Base-by-base conservation (phyloP, 2,797 vertebrate genomes). In the Sphenodon punctatus region DNA sequence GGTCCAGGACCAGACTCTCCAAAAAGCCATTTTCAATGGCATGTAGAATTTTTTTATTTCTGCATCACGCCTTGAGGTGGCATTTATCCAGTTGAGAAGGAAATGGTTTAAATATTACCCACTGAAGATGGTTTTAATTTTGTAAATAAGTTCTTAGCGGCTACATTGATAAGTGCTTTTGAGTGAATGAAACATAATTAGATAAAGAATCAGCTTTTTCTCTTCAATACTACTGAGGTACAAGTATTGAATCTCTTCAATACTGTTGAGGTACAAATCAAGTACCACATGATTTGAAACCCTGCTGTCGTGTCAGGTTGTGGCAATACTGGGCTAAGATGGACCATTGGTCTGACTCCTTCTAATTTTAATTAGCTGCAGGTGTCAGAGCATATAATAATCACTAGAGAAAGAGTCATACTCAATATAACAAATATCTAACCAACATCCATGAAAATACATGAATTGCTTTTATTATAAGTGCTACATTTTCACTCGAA, bases 351-450 rank as follows among this genome's bases (percentile, higher is more conserved):
- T n/a, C n/a, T n/a, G n/a, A n/a, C n/a, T n/a, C n/a, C n/a, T n/a
- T 69, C 76, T n/a, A 80, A 78, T 71, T 71, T 82, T 67, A 77
- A 75, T 65, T 86, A 84, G 92, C 82, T 89, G 78, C 38, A 78
- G 51, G 42, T 72, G 77, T 77, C 53, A 72, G 79, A 71, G 65
- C 42, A 46, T 56, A 78, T 84, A n/a, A n/a, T n/a, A n/a, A 77
- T 55, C 38, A 86, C 63, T 73, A 89, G 79, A 78, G 42, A 69
- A 56, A 71, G 25, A 74, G 51, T 65, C 60, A 78, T 45, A 69
- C 6, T 75, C 67, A 67, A 45, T 56, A 79, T 79, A 84, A 88
- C 55, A 87, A 86, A 83, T 68, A 89, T 13, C 27, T 53, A 84
- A n/a, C n/a, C 70, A 71, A 43, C 66, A 64, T 38, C 56, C 42